Conservation (phyloP, 1,140 invertebrate species). For the Mizuhopecten yessoensis region DNA sequence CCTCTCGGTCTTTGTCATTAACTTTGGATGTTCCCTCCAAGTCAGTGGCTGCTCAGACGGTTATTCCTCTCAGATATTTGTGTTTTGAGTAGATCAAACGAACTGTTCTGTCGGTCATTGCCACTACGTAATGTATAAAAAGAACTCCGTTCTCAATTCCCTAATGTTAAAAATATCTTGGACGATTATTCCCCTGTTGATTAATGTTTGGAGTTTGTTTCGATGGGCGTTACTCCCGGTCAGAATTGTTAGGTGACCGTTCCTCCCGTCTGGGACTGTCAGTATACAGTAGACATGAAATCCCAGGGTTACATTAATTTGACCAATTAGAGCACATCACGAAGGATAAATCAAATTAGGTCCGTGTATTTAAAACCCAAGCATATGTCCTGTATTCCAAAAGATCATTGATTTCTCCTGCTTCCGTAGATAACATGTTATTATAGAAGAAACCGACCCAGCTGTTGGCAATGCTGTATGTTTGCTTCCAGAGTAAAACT, state of each 20-base stretch:
- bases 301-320: conserved; percentile 19
- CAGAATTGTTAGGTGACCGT: background rate
- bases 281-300: background rate
- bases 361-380: background rate
- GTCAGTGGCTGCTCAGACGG: background rate
- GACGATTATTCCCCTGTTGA: background rate
- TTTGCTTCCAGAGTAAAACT: background rate
- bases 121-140: too few relatives aligned
- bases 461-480: background rate
- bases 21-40: too few relatives aligned
- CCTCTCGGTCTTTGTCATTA: too few relatives aligned
- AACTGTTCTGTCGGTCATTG: too few relatives aligned
- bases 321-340: conserved; percentile 30
- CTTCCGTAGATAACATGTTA: conserved; percentile 32
- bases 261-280: background rate
- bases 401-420: background rate
- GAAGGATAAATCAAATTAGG: conserved; percentile 15
- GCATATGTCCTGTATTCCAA: background rate
- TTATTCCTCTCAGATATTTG: too few relatives aligned
- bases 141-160: too few relatives aligned
- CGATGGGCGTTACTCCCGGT: background rate
- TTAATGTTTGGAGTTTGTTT: background rate
- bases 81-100: too few relatives aligned
- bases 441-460: background rate
- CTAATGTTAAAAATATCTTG: too few relatives aligned